Conservation (phyloP, 1,140 invertebrate species). For the Eulimnadia texana region DNA sequence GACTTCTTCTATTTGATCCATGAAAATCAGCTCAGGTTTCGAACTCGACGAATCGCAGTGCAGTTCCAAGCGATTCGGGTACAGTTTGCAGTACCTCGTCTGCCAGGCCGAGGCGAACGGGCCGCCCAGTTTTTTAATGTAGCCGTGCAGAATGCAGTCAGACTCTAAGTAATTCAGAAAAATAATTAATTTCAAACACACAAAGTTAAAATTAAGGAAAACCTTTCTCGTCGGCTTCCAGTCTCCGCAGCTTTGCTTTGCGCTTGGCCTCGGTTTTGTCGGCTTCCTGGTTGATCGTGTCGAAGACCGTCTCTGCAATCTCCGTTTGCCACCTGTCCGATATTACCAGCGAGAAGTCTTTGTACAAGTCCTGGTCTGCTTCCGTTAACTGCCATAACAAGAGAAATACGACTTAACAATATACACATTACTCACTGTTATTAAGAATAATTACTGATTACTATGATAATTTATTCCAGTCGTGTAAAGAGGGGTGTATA, state of each 20-base stretch:
- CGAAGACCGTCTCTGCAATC: conserved; percentile 97
- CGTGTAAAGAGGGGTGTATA: conserved; percentile 25
- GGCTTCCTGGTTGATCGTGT: conserved; percentile 91
- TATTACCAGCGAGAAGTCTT: conserved; percentile 95
- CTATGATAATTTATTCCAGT: no score
- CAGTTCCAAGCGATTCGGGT: conserved; percentile 84
- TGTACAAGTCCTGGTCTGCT: conserved; percentile 94
- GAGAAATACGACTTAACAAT: no score
- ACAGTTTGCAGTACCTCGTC: conserved; percentile 86
- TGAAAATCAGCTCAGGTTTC: conserved; percentile 86
- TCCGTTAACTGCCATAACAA: conserved; percentile 74
- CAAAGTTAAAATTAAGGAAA: conserved; percentile 18
- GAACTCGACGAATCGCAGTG: conserved; percentile 76
- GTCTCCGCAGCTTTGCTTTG: conserved; percentile 86
- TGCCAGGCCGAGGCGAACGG: conserved; percentile 95
- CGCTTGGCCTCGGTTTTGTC: conserved; percentile 92
- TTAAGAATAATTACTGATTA: no score
- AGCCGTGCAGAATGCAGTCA: conserved; percentile 97
- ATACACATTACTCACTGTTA: not conserved
- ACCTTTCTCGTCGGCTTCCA: conserved; percentile 87
- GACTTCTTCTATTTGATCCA: conserved; percentile 84
- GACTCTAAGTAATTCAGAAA: no score
- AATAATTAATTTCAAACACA: no score
- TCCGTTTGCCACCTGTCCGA: conserved; percentile 98
- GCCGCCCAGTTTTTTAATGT: conserved; percentile 95